A percentile compares a stretch with the other conserved stretches of the same genome.
Conservation (phyloP, 2,113 vertebrate genomes). For the Phycodurus eques region DNA sequence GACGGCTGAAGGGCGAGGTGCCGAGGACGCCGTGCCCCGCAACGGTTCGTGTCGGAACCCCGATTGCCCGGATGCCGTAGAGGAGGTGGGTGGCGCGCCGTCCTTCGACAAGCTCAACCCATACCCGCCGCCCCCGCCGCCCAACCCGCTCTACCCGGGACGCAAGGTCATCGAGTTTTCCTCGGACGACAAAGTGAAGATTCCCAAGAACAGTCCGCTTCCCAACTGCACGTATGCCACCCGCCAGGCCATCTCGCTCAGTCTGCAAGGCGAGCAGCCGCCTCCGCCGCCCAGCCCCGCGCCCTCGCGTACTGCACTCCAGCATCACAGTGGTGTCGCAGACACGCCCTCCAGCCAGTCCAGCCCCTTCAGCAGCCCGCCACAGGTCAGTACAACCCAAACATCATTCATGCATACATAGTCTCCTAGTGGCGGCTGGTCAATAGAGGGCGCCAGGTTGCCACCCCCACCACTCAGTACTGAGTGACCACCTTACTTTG, state of each 20-base stretch:
- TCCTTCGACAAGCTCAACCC: slow-evolving; percentile 91
- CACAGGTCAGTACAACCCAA: slow-evolving; percentile 49
- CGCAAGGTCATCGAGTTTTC: slow-evolving; percentile 97
- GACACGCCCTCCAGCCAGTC: slow-evolving; percentile 75
- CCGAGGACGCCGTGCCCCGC: slow-evolving; percentile 59
- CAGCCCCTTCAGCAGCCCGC: slow-evolving; percentile 81
- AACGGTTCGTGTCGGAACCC: slow-evolving; percentile 81
- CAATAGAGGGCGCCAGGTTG: no score
- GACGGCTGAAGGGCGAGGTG: slow-evolving; percentile 75
- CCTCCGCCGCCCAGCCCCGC: slow-evolving; percentile 75
- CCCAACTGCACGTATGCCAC: slow-evolving; percentile 98
- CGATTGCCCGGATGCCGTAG: slow-evolving; percentile 73
- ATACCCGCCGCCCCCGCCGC: slow-evolving; percentile 84
- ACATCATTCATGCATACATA: no score
- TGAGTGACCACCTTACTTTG: no score
- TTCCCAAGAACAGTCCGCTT: slow-evolving; percentile 93
- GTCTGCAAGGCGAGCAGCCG: slow-evolving; percentile 83
- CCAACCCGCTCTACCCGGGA: slow-evolving; percentile 84
- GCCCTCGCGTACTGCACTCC: slow-evolving; percentile 68
- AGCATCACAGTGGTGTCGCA: slow-evolving; percentile 59
- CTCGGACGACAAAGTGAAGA: slow-evolving; percentile 89
- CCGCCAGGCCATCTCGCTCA: slow-evolving; percentile 93
- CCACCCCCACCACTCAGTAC: no score
- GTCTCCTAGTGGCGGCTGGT: no score
- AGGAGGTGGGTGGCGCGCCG: slow-evolving; percentile 44